A percentile compares a stretch with the other conserved stretches of the same genome.
Evolutionary conservation across 2,797 vertebrate species (phyloP).

Genomic region (Avahi laniger): DNA sequence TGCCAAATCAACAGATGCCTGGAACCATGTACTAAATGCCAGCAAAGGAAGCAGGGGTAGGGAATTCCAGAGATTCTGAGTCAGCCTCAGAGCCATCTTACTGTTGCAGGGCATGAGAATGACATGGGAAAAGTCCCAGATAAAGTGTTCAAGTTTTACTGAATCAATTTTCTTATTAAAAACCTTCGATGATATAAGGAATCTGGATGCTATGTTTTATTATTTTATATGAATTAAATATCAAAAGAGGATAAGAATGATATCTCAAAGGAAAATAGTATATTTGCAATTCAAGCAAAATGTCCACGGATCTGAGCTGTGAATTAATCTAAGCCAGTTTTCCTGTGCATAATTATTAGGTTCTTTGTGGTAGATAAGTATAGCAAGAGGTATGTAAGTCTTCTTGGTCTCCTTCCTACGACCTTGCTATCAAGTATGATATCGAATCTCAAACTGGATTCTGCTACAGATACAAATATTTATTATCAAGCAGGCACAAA

Average conservation of each 20-base stretch:
- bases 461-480: background rate
- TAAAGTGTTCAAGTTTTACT: constrained; percentile 39
- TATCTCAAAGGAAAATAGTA: fast-evolving
- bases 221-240: background rate
- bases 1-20: constrained; percentile 67
- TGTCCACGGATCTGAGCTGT: background rate
- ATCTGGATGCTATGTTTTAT: background rate
- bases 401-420: background rate
- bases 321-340: background rate
- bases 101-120: background rate
- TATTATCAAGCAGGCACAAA: background rate
- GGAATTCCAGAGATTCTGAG: constrained; percentile 55
- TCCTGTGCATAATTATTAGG: background rate
- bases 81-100: background rate
- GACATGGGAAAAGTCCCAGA: constrained; percentile 9
- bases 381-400: background rate
- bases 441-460: background rate
- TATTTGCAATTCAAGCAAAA: background rate
- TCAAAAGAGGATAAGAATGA: fast-evolving
- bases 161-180: background rate
- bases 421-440: background rate
- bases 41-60: constrained; percentile 19
- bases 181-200: background rate
- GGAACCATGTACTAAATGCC: constrained; percentile 45
- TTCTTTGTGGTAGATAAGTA: background rate